phyloP scores from a whole-genome alignment of 2,797 vertebrate species.

The Taeniopygia guttata region DNA sequence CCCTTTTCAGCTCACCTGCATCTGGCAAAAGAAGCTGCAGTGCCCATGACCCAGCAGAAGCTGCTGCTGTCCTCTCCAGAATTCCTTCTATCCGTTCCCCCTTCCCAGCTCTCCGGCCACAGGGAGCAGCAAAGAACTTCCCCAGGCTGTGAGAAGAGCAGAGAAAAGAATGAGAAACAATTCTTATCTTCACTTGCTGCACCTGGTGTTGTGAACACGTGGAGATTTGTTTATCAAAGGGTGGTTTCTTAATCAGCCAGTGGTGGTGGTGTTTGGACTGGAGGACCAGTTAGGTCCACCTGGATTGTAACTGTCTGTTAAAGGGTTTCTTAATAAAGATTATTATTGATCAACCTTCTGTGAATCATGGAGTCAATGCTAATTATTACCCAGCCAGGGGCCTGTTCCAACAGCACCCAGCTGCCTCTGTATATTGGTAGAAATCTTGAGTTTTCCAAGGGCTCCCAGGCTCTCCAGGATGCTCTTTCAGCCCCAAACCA shows the following conservation, averaged over 20 bases:
- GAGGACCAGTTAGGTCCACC: background rate
- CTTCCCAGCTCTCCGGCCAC: background rate
- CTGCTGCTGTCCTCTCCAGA: background rate
- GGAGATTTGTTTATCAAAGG: background rate
- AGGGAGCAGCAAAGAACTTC: background rate
- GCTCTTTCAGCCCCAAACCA: background rate
- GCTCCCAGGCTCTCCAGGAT: background rate
- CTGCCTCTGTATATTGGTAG: background rate
- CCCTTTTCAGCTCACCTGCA: fast-evolving
- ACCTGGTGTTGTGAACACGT: background rate
- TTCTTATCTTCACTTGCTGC: background rate
- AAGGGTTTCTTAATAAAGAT: background rate
- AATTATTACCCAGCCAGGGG: background rate
- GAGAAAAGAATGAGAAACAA: background rate
- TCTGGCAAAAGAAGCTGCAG: fast-evolving
- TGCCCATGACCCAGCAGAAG: fast-evolving
- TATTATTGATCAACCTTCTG: background rate
- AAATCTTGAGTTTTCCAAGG: background rate
- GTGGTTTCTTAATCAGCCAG: background rate
- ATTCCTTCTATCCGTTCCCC: background rate
- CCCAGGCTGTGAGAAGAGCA: background rate
- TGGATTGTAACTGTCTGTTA: background rate
- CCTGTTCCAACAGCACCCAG: background rate
- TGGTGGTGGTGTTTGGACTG: background rate
- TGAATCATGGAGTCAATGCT: background rate